Conservation (phyloP, 2,888 invertebrate genomes). For the Stramonita haemastoma region DNA sequence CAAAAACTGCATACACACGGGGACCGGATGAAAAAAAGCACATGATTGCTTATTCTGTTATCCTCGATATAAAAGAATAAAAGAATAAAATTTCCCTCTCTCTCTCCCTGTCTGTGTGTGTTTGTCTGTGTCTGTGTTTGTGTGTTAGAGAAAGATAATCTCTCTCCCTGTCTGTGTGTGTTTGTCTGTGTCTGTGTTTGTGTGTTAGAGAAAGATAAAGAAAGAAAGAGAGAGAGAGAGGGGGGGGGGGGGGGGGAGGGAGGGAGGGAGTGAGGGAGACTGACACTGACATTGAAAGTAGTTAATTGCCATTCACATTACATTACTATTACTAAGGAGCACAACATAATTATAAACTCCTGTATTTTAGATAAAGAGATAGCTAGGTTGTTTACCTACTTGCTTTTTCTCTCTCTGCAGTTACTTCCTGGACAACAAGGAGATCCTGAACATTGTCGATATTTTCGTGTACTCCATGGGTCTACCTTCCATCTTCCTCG, state of each 20-base stretch:
- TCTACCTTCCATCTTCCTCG: neutral
- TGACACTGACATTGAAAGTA: neutral
- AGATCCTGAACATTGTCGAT: constrained; percentile 3
- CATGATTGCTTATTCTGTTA: too few species aligned
- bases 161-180: neutral
- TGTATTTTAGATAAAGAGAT: neutral
- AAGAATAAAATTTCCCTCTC: too few species aligned
- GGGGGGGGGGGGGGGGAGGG: too few species aligned
- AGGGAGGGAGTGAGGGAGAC: neutral
- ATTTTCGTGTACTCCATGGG: neutral
- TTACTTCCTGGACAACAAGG: constrained; percentile 15
- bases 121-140: neutral
- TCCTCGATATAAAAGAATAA: too few species aligned
- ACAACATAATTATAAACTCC: too few species aligned
- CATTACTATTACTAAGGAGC: too few species aligned
- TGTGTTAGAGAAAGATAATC: neutral
- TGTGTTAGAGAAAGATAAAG: neutral
- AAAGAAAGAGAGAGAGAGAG: too few species aligned
- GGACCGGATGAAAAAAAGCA: too few species aligned
- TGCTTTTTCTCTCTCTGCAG: neutral
- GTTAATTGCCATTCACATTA: too few species aligned
- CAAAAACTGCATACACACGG: too few species aligned
- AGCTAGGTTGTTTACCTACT: neutral
- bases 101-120: neutral
- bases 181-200: neutral